A percentile compares a stretch with the other conserved stretches of the same genome.
Conservation (phyloP, 2,888 invertebrate species). For the Dynastes grantii region DNA sequence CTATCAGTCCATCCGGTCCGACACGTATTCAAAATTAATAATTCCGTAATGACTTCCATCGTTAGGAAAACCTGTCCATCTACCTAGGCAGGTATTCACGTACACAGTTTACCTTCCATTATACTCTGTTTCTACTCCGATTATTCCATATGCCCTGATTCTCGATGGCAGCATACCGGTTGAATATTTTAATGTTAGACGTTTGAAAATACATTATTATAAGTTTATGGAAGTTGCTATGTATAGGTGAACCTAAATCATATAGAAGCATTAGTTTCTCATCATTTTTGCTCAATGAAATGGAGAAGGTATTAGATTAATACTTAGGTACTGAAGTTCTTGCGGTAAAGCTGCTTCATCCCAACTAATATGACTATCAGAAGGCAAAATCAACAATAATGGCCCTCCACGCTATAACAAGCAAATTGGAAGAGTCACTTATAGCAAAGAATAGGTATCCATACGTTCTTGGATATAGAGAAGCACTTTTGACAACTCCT, state of each 20-base stretch:
- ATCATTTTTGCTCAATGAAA: neutral
- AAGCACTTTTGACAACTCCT: neutral
- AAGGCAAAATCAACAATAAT: neutral
- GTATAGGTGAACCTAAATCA: no score
- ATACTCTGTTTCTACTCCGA: no score
- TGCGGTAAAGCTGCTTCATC: neutral
- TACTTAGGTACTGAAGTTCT: neutral
- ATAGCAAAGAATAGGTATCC: no score
- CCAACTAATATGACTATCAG: neutral
- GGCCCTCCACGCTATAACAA: neutral
- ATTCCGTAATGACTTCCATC: constrained; percentile 49
- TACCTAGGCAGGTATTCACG: constrained; percentile 5
- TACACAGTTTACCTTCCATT: no score
- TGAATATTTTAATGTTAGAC: no score
- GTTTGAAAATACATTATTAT: no score
- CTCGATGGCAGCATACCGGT: no score
- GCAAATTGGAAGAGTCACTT: neutral
- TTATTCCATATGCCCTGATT: no score
- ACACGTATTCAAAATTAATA: constrained; percentile 47
- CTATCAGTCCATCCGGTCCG: neutral
- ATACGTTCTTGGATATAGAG: neutral
- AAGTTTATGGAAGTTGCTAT: no score
- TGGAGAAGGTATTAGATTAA: neutral
- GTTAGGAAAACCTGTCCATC: constrained; percentile 23
- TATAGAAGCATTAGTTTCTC: neutral